These are phyloP conservation scores for Caenorhabditis auriculariae DNA, from an alignment of 2,888 invertebrate species.

Conservation along the genomic window DNA sequence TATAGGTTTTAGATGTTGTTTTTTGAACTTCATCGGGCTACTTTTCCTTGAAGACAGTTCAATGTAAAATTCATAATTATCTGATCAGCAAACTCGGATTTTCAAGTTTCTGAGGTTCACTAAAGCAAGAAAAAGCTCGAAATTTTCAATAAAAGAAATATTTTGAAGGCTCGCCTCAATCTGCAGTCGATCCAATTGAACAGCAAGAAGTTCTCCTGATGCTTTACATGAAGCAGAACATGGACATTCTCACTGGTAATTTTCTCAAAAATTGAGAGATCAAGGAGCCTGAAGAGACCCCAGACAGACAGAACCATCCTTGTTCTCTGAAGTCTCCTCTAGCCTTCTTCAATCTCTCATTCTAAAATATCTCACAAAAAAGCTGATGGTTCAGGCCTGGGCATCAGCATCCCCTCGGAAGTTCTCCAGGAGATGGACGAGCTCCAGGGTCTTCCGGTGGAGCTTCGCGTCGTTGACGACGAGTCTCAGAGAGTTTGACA, in stretches of 20 bases:
- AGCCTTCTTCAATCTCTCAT: not conserved
- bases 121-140: not conserved
- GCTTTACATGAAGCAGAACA: constrained; percentile 39
- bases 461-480: constrained; percentile 18
- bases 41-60: too few species aligned
- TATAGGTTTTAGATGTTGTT: too few species aligned
- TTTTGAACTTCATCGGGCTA: too few species aligned
- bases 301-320: too few species aligned
- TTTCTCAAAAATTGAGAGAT: not conserved
- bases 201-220: constrained; percentile 38
- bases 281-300: too few species aligned
- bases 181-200: constrained; percentile 25
- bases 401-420: constrained; percentile 25
- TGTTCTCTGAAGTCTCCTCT: too few species aligned
- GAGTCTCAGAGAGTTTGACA: too few species aligned
- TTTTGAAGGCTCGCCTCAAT: constrained; percentile 23
- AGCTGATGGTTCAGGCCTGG: constrained; percentile 17
- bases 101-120: too few species aligned
- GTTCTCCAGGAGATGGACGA: constrained; percentile 25
- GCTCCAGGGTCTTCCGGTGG: constrained; percentile 23
- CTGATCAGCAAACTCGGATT: too few species aligned
- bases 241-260: constrained; percentile 21
- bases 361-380: not conserved
- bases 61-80: too few species aligned
- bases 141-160: not conserved